Conservation (phyloP, 2,888 invertebrate species). For the Formica aserva region DNA sequence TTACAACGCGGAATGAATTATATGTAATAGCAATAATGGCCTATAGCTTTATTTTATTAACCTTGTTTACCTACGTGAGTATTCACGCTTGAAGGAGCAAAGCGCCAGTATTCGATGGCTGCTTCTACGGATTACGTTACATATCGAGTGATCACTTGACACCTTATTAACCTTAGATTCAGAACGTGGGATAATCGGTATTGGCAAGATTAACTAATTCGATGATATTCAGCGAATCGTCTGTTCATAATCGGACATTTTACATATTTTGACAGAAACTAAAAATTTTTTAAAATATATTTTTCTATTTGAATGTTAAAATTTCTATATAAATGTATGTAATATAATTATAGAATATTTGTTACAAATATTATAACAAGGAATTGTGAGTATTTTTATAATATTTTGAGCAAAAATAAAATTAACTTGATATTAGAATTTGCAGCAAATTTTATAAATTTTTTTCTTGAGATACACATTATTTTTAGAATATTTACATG, state of each 20-base stretch:
- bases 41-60: conserved; percentile 54
- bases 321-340: background rate
- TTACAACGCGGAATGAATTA: conserved; percentile 27
- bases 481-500: background rate
- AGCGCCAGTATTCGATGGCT: conserved; percentile 54
- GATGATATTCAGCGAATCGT: background rate
- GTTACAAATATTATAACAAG: background rate
- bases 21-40: conserved; percentile 10
- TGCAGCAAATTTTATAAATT: background rate
- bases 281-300: background rate
- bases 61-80: conserved; percentile 64
- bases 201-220: background rate
- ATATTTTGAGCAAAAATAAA: background rate
- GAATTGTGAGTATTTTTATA: background rate
- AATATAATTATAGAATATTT: background rate
- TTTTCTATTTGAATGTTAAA: background rate
- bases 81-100: conserved; percentile 45
- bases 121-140: conserved; percentile 50
- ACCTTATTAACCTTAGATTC: conserved; percentile 31
- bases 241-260: background rate
- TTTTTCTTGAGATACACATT: background rate
- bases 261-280: background rate
- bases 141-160: conserved; percentile 55
- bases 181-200: conserved; percentile 28
- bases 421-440: background rate